phyloP scores from a whole-genome alignment of 1,140 invertebrate genomes.

The Calliphora vicina region DNA sequence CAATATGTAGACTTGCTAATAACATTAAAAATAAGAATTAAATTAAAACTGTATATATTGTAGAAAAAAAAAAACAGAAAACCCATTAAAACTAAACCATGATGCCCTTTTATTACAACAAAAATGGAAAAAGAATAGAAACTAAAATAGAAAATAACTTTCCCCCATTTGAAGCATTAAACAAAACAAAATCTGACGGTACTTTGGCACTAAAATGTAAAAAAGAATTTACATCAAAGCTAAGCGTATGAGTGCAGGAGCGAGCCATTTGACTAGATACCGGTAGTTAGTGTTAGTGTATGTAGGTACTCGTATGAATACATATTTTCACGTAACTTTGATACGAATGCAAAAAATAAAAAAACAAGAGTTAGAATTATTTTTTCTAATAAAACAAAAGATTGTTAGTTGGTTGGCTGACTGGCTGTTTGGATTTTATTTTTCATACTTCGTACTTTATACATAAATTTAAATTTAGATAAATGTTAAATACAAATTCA shows the following conservation, averaged over 20 bases:
- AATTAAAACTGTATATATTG: background rate
- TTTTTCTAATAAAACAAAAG: constrained; percentile 5
- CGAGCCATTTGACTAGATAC: too few relatives aligned
- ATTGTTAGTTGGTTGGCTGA: background rate
- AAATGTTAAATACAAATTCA: background rate
- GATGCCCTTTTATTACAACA: background rate
- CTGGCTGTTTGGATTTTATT: too few relatives aligned
- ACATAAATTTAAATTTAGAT: too few relatives aligned
- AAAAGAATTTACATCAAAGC: too few relatives aligned
- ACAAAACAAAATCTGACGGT: background rate
- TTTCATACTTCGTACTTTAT: too few relatives aligned
- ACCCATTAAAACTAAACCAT: background rate
- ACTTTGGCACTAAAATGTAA: too few relatives aligned
- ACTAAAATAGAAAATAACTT: background rate
- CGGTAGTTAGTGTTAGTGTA: too few relatives aligned
- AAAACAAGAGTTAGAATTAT: background rate
- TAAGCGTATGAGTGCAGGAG: too few relatives aligned
- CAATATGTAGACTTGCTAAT: background rate
- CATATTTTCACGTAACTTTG: background rate
- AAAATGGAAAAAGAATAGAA: background rate
- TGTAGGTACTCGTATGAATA: background rate
- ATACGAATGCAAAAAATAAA: background rate
- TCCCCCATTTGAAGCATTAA: background rate
- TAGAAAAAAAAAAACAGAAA: background rate
- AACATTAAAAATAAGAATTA: background rate